Conservation (phyloP, 2,888 invertebrate genomes). For the Plagodis dolabraria region DNA sequence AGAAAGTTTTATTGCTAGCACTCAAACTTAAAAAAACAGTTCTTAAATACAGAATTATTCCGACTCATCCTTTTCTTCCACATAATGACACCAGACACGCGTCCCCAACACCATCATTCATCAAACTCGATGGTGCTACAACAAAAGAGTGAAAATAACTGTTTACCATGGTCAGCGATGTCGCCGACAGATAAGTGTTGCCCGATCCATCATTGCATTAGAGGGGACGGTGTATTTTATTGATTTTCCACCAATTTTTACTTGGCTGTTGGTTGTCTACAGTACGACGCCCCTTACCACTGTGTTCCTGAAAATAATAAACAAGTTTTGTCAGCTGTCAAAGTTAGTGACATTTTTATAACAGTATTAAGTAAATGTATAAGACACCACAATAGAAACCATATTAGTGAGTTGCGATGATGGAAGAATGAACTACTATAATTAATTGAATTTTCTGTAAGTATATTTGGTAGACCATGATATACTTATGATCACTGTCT, state of each 20-base stretch:
- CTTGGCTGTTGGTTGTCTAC: constrained; percentile 23
- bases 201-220: constrained; percentile 77
- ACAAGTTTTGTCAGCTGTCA: constrained; percentile 33
- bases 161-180: constrained; percentile 64
- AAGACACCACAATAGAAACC: too few relatives aligned
- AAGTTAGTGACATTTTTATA: constrained; percentile 5
- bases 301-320: constrained; percentile 37
- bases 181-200: constrained; percentile 69
- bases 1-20: too few relatives aligned
- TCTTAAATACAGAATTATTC: too few relatives aligned
- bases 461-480: too few relatives aligned
- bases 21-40: too few relatives aligned
- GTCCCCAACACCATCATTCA: constrained; percentile 11
- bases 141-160: constrained; percentile 48
- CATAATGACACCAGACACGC: constrained; percentile 9
- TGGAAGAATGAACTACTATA: too few relatives aligned
- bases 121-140: constrained; percentile 22
- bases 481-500: too few relatives aligned
- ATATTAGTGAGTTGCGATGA: too few relatives aligned
- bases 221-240: constrained; percentile 67
- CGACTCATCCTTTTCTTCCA: neutral
- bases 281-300: constrained; percentile 15
- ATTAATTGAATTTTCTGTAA: too few relatives aligned
- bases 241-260: constrained; percentile 69
- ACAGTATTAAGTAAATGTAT: too few relatives aligned